phyloP scores from a whole-genome alignment of 1,140 invertebrate genomes.

The Nylanderia fulva region DNA sequence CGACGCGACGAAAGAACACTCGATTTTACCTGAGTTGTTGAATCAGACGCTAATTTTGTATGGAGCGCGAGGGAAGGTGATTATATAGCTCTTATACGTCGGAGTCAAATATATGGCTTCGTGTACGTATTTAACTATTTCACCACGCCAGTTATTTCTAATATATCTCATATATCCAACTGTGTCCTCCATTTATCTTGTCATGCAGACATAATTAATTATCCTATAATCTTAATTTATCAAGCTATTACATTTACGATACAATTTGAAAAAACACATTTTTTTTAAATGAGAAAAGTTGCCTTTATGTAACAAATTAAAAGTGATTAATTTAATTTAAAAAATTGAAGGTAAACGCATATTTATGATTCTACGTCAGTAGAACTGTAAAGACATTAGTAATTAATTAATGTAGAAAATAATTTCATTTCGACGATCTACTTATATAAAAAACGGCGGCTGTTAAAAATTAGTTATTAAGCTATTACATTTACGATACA shows the following conservation, averaged over 20 bases:
- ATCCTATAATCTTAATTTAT: not conserved
- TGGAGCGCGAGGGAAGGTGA: constrained; percentile 5
- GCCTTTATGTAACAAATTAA: not conserved
- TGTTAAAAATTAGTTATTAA: not conserved
- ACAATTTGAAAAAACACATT: not conserved
- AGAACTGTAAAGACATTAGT: too few species aligned
- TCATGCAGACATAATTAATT: not conserved
- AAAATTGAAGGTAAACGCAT: too few species aligned
- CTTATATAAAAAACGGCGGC: not conserved
- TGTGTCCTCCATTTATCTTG: not conserved
- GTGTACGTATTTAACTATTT: constrained; percentile 7
- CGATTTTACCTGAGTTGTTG: constrained; percentile 28
- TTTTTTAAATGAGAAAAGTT: not conserved
- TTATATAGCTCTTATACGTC: constrained; percentile 1
- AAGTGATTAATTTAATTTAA: not conserved
- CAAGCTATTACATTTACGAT: not conserved
- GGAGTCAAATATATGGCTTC: not conserved
- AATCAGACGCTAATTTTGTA: constrained; percentile 49
- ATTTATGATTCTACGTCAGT: too few species aligned
- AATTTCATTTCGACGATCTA: not conserved
- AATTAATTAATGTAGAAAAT: not conserved
- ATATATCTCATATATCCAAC: not conserved
- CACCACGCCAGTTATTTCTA: constrained; percentile 16
- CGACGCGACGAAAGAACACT: constrained; percentile 35
- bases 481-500: not conserved